A percentile compares a stretch with the other conserved stretches of the same genome.
Conservation (phyloP, 2,797 vertebrate species). For the Syncerus caffer region DNA sequence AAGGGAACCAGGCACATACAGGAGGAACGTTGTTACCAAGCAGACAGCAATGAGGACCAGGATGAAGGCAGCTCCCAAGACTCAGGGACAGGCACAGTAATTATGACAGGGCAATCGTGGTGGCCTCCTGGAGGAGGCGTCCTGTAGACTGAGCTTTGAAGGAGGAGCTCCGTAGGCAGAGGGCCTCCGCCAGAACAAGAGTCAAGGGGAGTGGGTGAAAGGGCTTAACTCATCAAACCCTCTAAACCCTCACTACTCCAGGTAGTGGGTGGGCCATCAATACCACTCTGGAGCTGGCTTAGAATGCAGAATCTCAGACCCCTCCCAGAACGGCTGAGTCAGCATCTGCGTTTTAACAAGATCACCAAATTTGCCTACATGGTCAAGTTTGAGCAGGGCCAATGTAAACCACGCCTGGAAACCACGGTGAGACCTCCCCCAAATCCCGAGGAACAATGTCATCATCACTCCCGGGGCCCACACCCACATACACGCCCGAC, state of each 20-base stretch:
- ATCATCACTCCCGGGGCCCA: not conserved
- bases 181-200: not conserved
- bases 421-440: not conserved
- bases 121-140: not conserved
- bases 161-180: not conserved
- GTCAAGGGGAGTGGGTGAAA: not conserved
- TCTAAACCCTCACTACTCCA: too few species aligned
- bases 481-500: not conserved
- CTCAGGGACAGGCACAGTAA: not conserved
- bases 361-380: not conserved
- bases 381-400: not conserved
- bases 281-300: not conserved
- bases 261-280: fast-evolving
- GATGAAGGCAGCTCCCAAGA: not conserved
- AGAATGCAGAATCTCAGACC: not conserved
- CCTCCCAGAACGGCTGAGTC: not conserved
- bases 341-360: not conserved
- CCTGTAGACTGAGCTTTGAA: not conserved
- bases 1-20: too few species aligned
- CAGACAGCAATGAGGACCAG: not conserved
- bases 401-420: not conserved
- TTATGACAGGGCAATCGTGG: not conserved
- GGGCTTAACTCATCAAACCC: not conserved
- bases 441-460: not conserved
- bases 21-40: not conserved